A percentile compares a stretch with the other conserved stretches of the same genome.
phyloP scores from a whole-genome alignment of 2,113 vertebrate genomes.

The Cichladusa arquata region DNA sequence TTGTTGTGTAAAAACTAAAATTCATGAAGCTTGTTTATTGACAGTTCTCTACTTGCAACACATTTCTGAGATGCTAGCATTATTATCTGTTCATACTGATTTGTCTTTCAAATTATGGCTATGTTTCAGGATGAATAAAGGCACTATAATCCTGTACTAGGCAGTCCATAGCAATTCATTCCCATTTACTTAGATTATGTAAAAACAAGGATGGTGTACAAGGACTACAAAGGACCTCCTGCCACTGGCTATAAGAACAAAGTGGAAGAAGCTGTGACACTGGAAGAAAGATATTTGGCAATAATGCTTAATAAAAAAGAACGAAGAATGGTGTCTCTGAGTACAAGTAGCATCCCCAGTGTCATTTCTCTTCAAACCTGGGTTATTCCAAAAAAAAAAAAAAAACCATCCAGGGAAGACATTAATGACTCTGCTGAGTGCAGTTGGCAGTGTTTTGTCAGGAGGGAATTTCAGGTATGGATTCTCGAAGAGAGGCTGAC shows the following conservation, averaged over 20 bases:
- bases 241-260: not conserved
- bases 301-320: not conserved
- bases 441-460: not conserved
- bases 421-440: not conserved
- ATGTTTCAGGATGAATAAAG: not conserved
- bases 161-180: not conserved
- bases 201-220: not conserved
- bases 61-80: not conserved
- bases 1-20: not conserved
- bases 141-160: not conserved
- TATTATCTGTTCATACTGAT: not conserved
- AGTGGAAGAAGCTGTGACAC: not conserved
- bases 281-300: not conserved
- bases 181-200: not conserved
- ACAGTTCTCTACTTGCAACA: not conserved
- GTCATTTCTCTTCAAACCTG: not conserved
- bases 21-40: not conserved
- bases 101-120: not conserved
- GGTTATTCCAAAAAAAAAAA: too few species aligned
- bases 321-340: not conserved
- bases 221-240: not conserved
- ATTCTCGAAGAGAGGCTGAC: not conserved
- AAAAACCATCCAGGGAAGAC: not conserved
- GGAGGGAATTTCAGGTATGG: not conserved
- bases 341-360: not conserved